phyloP scores from a whole-genome alignment of 2,113 vertebrate species.

The Ondatra zibethicus region DNA sequence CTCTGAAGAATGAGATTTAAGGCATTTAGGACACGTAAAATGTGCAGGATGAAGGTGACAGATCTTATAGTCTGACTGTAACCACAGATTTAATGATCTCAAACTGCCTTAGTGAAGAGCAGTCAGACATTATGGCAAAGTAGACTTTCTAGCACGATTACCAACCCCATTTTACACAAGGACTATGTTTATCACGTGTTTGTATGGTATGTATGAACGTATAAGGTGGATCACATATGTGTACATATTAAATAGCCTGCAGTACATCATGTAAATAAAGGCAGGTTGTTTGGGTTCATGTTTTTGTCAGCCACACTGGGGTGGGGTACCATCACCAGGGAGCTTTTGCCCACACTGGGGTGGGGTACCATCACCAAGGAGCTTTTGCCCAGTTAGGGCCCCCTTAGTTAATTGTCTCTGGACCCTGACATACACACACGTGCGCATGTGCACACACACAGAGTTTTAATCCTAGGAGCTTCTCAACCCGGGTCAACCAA shows the following conservation, averaged over 20 bases:
- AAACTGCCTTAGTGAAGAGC: conserved; percentile 16
- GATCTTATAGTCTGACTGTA: conserved; percentile 34
- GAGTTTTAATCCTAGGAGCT: neutral
- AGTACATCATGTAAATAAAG: neutral
- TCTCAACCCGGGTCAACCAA: neutral
- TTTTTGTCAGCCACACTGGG: neutral
- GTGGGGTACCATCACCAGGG: too few relatives aligned
- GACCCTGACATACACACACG: neutral
- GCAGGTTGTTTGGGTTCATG: neutral
- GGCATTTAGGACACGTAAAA: neutral
- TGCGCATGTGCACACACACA: neutral
- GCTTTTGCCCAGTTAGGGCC: neutral
- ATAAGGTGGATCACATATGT: neutral
- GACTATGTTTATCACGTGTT: neutral
- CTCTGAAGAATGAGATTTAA: neutral
- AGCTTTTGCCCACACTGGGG: neutral
- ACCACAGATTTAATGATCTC: neutral
- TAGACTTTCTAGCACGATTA: neutral
- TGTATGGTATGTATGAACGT: neutral
- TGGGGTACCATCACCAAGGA: too few relatives aligned
- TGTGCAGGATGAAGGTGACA: conserved; percentile 31
- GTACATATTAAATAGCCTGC: neutral
- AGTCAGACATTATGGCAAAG: conserved; percentile 18
- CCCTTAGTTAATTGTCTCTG: neutral
- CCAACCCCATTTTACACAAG: neutral